Base-by-base conservation (phyloP, 2,113 vertebrate genomes). In the Chionomys nivalis region DNA sequence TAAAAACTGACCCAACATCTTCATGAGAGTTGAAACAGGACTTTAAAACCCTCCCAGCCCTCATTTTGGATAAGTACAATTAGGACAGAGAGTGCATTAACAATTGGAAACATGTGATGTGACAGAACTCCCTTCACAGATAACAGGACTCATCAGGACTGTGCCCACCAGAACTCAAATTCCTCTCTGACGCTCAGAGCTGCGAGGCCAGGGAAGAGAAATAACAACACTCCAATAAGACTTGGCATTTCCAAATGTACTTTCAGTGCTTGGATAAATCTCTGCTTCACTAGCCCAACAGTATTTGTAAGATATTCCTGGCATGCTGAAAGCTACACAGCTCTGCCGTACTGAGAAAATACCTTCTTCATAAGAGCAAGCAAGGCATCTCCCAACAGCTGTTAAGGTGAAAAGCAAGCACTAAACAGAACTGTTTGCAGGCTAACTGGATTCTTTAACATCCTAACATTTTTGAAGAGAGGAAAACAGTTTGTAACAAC, bases 281-380 rank as follows among this genome's bases (percentile, higher is more conserved):
- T 92, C 19, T 19, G 49, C 52, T 86, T 66, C 49, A 21, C n/a
- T 72, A 85, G 86, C 33, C 86, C 91, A 86, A 31, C 2, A 24
- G 58, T 52, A 52, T 58, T 70, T 93, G 91, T 92, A 85, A 96
- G 96, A 79, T 79, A 94, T 94, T 93, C 76, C 76, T 81, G 94
- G 94, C 96, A 96, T 76, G 81, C 44, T 47, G 17, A 28, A 85
- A 70, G 61, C 87, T 14, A 47, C 90, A 87, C 21, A 90, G 75
- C 75, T 61, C 11, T 47, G 79, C 13, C 86, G 12, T 5, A 3
- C 47, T 52, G 75, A 96, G 90, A 92, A 65, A 94, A 96, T 94
- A 94, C 52, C 78, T 94, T 66, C 42, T 75, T 58, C 26, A 10
- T 23, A 47, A 93, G 89, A 83, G 83, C 7, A 33, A 87, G 75